Evolutionary conservation across 1,140 invertebrate genomes (phyloP), one percentile per base, ranked within the genome.

Genomic region (Aphelinus certus): DNA sequence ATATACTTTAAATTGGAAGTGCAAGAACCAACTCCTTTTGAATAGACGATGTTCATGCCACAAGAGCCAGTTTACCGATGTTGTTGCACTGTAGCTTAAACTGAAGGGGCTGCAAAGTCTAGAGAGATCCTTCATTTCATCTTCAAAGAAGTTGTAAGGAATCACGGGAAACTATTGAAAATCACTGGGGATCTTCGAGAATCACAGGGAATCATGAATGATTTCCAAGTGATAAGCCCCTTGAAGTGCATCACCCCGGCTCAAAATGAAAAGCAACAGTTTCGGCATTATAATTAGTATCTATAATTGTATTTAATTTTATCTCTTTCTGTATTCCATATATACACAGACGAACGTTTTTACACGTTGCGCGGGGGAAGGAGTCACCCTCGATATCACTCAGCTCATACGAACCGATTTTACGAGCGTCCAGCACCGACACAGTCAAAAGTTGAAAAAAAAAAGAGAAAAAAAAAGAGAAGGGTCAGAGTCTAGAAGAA

Each of bases 391-490:
- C 45, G 56, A 74, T n/a, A 53, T 26, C 26, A 26, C 26, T 26
- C 45, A 71, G 48, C 9, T 46, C 47, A 46, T 61, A 47, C 69
- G 45, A 42, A n/a, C 60, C 26, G 26, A 26, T 26, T 26, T 26
- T 46, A 53, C 3, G 75, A 79, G 76, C 71, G 76, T 76, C 65
- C 72, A 71, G 61, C 79, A 79, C 78, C 76, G 71, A 70, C 71
- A 80, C 72, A 74, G 51, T 74, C 58, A 58, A 62, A 74, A 6
- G 57, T 48, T 55, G 42, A 46, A 49, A 53, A 58, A 58, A 10
- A 73, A 73, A 58, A 55, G 65, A 55, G 46, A 55, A 56, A 48
- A n/a, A n/a, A 68, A 57, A 61, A 70, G 26, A 26, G 7, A 3
- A 2, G 6, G 63, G 49, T 47, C 55, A 49, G 51, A 62, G 45